Evolutionary conservation across 2,888 invertebrate genomes (phyloP), one percentile per base, ranked within the genome.

Genomic region (Crioceris asparagi): DNA sequence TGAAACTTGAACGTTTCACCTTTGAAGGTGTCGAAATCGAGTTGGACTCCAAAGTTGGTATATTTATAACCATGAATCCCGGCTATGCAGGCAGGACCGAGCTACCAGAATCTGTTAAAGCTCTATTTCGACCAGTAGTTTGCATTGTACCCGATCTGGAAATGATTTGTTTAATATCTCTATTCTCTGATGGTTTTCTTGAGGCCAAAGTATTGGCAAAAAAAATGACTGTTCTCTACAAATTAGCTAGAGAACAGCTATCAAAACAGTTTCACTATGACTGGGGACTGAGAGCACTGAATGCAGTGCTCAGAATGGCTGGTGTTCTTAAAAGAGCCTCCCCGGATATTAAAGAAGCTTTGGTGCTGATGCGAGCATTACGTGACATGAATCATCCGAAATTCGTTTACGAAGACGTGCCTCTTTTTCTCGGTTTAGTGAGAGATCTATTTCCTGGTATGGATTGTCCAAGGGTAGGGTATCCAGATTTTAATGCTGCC

Each of bases 11-110:
- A 42, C 67, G 75, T 44, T 91, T 92, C 57, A 74, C 79, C 57
- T 65, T 65, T 41, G 65, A 65, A 48, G 62, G 63, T 0, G 75
- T 78, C 55, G 86, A 90, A 58, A 90, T 92, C 41, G 69, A 66
- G 5, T 63, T 93, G 60, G 90, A 92, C 64, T 66, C 71, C 4
- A 87, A 90, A 66, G 83, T 91, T 11, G 92, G 92, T 1, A 83
- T 93, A 44, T 94, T 93, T 64, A 88, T 92, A 37, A 93, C 92
- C 1, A 92, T 93, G 90, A 92, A 93, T 68, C 91, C 91, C 0
- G 91, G 91, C 1, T 91, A 92, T 57, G 88, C 90, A 0, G 90
- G 91, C 0, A 77, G 91, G 38, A 91, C 90, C 0, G 91, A 92
- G 57, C 67, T 94, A 18, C 93, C 92, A 0, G 92, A 92, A 62